A percentile compares a stretch with the other conserved stretches of the same genome.
These are phyloP conservation scores for Empidonax traillii DNA, from an alignment of 2,113 vertebrate species.

Conservation along the genomic window DNA sequence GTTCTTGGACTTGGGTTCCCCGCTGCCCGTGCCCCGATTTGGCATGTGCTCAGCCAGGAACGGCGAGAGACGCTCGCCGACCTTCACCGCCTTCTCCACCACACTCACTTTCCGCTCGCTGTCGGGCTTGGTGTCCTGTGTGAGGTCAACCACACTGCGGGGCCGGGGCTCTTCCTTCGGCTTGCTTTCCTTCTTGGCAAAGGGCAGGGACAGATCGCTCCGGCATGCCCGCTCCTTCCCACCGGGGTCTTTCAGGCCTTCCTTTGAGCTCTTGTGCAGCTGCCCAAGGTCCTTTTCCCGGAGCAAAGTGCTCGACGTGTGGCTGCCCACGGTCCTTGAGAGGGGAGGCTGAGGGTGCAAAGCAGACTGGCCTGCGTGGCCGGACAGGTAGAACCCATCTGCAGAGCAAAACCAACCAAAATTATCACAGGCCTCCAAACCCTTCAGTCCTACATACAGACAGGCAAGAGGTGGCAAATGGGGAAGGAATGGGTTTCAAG, in stretches of 20 bases:
- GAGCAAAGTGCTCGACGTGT: conserved; percentile 70
- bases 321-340: conserved; percentile 71
- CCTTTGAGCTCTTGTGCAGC: conserved; percentile 80
- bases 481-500: accelerated
- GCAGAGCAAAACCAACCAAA: conserved; percentile 3
- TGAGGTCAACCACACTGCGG: conserved; percentile 82
- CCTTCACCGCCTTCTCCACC: conserved; percentile 69
- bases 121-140: conserved; percentile 80
- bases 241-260: conserved; percentile 72
- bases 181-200: conserved; percentile 78
- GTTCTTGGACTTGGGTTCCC: conserved; percentile 80
- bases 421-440: not conserved
- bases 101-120: conserved; percentile 78
- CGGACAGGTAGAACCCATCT: conserved; percentile 91
- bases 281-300: conserved; percentile 77
- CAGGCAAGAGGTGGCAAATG: accelerated
- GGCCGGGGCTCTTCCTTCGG: conserved; percentile 74
- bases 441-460: not conserved
- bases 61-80: conserved; percentile 63
- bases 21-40: not conserved
- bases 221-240: conserved; percentile 76
- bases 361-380: conserved; percentile 73
- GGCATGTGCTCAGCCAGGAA: conserved; percentile 74
- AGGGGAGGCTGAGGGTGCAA: conserved; percentile 81
- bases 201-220: conserved; percentile 62